Conservation (phyloP, 2,888 invertebrate species). For the Mythimna albipuncta region DNA sequence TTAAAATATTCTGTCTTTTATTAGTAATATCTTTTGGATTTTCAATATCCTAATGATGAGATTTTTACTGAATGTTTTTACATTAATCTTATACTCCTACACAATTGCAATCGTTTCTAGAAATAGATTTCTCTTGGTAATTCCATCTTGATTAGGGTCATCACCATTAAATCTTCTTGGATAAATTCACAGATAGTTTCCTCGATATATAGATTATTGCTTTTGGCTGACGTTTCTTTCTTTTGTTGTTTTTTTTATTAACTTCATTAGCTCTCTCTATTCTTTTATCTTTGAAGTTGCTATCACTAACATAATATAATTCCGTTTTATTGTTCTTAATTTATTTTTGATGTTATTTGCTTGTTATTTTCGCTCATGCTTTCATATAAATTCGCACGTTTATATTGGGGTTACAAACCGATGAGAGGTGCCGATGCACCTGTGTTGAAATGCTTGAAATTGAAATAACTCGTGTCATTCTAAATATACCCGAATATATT, state of each 20-base stretch:
- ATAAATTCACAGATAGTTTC: neutral
- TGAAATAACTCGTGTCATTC: constrained; percentile 65
- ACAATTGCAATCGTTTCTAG: neutral
- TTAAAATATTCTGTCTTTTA: neutral
- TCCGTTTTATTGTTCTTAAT: neutral
- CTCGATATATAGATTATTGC: too few species aligned
- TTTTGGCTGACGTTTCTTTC: too few species aligned
- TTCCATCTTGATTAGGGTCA: neutral
- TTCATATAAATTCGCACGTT: constrained; percentile 41
- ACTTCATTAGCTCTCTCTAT: neutral
- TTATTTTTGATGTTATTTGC: constrained; percentile 22
- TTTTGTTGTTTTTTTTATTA: neutral
- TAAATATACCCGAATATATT: constrained; percentile 64
- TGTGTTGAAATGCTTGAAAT: constrained; percentile 61
- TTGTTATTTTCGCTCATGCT: constrained; percentile 38
- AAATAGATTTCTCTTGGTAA: neutral
- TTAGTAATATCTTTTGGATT: neutral
- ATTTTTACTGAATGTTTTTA: too few species aligned
- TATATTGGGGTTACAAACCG: constrained; percentile 48
- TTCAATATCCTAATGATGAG: neutral
- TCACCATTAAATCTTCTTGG: neutral
- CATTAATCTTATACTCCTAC: neutral
- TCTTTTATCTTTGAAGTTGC: too few species aligned
- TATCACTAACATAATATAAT: constrained; percentile 4
- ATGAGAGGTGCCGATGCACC: constrained; percentile 58